Evolutionary conservation across 2,113 vertebrate genomes (phyloP).

Genomic region (Cephalopholis sonnerati): DNA sequence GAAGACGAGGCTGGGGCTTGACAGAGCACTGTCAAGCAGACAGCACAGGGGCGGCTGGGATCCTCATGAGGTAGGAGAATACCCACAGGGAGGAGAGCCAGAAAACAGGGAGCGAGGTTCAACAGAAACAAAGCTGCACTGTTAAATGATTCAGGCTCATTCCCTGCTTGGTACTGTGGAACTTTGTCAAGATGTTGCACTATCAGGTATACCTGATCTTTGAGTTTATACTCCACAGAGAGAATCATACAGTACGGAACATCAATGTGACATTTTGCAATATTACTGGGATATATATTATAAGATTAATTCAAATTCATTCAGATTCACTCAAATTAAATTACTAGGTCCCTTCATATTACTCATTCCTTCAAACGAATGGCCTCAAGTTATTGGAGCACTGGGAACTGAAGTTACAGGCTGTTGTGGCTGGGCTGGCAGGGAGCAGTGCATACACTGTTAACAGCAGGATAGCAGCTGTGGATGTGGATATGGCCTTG

Average conservation of each 20-base stretch:
- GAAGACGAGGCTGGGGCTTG: constrained; percentile 58
- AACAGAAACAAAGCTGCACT: not conserved
- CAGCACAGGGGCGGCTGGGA: constrained; percentile 45
- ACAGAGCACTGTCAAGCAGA: constrained; percentile 70
- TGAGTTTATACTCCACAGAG: not conserved
- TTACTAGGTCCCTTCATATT: not conserved
- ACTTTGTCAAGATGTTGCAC: constrained; percentile 7
- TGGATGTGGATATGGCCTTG: no score
- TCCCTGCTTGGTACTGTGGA: not conserved
- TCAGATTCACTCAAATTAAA: not conserved
- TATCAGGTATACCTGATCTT: not conserved
- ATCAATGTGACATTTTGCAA: not conserved
- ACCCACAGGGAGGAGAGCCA: constrained; percentile 31
- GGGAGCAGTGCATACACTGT: no score
- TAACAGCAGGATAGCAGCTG: no score
- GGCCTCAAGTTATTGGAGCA: no score
- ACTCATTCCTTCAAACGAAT: not conserved
- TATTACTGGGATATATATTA: not conserved
- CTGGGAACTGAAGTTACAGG: no score
- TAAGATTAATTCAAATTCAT: not conserved
- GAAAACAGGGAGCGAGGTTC: constrained; percentile 10
- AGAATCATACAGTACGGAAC: not conserved
- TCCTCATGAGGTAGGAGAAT: constrained; percentile 45
- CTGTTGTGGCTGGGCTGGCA: no score
- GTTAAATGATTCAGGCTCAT: constrained; percentile 8